These are phyloP conservation scores for Dicrurus megarhynchus DNA, from an alignment of 2,113 vertebrate genomes.

Conservation along the genomic window DNA sequence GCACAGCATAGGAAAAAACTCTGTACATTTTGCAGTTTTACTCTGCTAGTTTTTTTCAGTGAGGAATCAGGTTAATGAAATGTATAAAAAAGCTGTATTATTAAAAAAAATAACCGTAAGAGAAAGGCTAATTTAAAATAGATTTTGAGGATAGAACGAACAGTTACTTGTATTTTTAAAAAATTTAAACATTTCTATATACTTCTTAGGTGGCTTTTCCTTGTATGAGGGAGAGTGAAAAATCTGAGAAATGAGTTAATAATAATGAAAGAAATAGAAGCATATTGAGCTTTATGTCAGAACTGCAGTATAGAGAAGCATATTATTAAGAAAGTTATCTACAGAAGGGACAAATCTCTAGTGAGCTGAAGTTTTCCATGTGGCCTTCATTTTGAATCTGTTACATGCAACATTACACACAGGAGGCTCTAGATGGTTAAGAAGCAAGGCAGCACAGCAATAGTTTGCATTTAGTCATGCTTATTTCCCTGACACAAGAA, in stretches of 20 bases:
- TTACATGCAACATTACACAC: not conserved
- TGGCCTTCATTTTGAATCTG: not conserved
- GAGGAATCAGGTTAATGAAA: not conserved
- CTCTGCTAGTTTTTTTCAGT: not conserved
- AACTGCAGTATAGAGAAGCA: not conserved
- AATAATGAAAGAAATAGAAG: not conserved
- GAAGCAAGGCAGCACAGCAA: not conserved
- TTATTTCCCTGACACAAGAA: conserved; percentile 2
- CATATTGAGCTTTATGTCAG: not conserved
- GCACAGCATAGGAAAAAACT: accelerated
- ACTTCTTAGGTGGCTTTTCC: not conserved
- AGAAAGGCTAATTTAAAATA: not conserved
- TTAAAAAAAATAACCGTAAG: not conserved
- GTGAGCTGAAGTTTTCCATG: not conserved
- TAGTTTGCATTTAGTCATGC: not conserved
- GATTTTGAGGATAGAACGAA: not conserved
- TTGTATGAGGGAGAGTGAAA: not conserved
- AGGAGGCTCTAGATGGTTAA: not conserved
- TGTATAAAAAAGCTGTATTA: not conserved
- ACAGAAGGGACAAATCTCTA: not conserved
- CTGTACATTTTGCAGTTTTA: not conserved
- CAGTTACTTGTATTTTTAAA: not conserved
- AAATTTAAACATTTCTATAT: not conserved
- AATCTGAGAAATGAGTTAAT: not conserved
- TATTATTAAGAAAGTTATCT: not conserved